These are phyloP conservation scores for Albula glossodonta DNA, from an alignment of 2,113 vertebrate genomes.

Conservation along the genomic window DNA sequence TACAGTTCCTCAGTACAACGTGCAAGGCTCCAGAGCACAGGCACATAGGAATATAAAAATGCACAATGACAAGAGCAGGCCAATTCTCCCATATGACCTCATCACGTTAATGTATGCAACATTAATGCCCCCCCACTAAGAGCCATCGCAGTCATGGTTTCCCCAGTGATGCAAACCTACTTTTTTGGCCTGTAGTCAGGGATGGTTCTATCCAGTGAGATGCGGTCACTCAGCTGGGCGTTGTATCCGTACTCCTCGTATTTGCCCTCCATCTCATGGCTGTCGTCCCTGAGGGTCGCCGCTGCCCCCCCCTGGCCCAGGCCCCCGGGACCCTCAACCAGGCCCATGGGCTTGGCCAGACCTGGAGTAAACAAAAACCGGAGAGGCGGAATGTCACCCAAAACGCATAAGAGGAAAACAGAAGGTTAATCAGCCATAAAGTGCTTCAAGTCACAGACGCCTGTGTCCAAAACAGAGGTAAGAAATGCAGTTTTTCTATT, in stretches of 20 bases:
- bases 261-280: constrained; percentile 80
- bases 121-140: too few relatives aligned
- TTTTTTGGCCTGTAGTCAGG: constrained; percentile 96
- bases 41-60: too few relatives aligned
- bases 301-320: constrained; percentile 91
- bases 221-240: constrained; percentile 93
- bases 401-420: constrained; percentile 20
- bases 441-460: too few relatives aligned
- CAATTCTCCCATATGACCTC: too few relatives aligned
- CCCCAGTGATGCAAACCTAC: constrained; percentile 67
- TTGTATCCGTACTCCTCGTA: constrained; percentile 97
- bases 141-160: not conserved
- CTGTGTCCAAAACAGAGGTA: too few relatives aligned
- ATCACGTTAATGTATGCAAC: too few relatives aligned
- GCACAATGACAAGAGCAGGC: too few relatives aligned
- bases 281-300: constrained; percentile 86
- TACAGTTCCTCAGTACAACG: too few relatives aligned
- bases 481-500: too few relatives aligned
- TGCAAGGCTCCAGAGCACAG: too few relatives aligned
- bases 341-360: constrained; percentile 93
- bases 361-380: constrained; percentile 64
- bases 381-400: not conserved
- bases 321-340: constrained; percentile 96
- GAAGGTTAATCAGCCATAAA: not conserved
- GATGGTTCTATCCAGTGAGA: constrained; percentile 94